Evolutionary conservation across 2,113 vertebrate genomes (phyloP), one percentile per base, ranked within the genome.

Genomic region (Orthonyx spaldingii): DNA sequence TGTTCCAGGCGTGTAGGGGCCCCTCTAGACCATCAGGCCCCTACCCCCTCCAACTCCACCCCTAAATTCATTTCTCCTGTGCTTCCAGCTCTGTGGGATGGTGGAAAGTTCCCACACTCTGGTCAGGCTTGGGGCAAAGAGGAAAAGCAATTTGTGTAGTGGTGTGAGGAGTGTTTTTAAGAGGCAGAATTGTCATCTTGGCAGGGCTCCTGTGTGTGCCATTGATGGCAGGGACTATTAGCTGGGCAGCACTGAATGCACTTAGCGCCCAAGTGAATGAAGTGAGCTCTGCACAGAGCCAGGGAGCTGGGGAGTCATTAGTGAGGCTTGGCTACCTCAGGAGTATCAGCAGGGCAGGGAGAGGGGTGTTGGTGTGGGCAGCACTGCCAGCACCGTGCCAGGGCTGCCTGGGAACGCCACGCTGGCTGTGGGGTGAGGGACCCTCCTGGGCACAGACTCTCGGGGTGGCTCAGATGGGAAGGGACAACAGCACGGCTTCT

Each of bases 161-260:
- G 78, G 70, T 2, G 8, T 32, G 87, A 71, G 18, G 9, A 82
- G 41, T 27, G 66, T 64, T 93, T 87, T 52, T 75, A 52, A 91
- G 87, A 89, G 84, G 82, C 85, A 83, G 94, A 96, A 94, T 83
- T 97, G 79, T 95, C 85, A 8, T 95, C 90, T 95, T 97, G 96
- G 94, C 95, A 95, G 33, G 33, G 56, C 88, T 96, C 61, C 94
- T 28, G 42, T 12, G 72, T 72, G 77, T 96, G 95, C 84, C 93
- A 65, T 50, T 86, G 95, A 95, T 97, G 65, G 49, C 84, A 93
- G 53, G 64, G 83, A 96, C 57, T 75, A 32, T 93, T 90, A 78
- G 89, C 95, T 88, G 96, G 92, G 93, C 93, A 96, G 91, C 84
- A 87, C 64, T 28, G 84, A 10, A 47, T 56, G 84, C 83, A 52